These are phyloP conservation scores for Pheosia gnoma DNA, from an alignment of 2,888 invertebrate genomes.

Conservation along the genomic window DNA sequence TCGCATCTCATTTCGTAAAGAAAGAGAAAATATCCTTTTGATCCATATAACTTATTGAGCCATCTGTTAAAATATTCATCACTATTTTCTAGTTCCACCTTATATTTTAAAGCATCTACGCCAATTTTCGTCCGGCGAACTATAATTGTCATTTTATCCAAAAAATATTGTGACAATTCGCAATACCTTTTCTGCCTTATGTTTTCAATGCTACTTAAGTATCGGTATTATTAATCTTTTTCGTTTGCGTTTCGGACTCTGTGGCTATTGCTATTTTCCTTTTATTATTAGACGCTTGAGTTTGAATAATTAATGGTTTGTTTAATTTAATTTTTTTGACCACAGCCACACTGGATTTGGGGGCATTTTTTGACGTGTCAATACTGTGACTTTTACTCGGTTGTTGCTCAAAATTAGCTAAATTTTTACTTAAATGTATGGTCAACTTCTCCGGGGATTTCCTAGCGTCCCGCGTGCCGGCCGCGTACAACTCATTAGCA, in stretches of 20 bases:
- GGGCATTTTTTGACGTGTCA: not conserved
- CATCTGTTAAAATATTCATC: no score
- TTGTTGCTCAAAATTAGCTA: not conserved
- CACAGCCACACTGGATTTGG: not conserved
- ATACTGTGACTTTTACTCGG: not conserved
- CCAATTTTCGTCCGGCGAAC: no score
- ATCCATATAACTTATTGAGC: no score
- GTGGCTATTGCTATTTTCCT: conserved; percentile 20
- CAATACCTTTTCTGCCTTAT: not conserved
- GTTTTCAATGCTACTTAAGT: conserved; percentile 5
- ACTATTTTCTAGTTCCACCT: no score
- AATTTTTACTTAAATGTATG: conserved; percentile 2
- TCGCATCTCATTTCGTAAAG: no score
- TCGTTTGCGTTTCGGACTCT: conserved; percentile 6
- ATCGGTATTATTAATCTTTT: conserved; percentile 6
- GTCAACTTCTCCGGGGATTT: not conserved
- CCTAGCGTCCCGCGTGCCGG: not conserved
- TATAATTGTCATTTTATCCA: not conserved
- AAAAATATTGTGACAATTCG: not conserved
- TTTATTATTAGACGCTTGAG: conserved; percentile 19
- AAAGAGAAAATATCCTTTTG: no score
- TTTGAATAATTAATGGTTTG: conserved; percentile 24
- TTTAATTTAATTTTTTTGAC: conserved; percentile 24
- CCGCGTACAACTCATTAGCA: not conserved
- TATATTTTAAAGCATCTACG: no score